A percentile compares a stretch with the other conserved stretches of the same genome.
Conservation (phyloP, 2,797 vertebrate species). For the Spinus olivaceus region DNA sequence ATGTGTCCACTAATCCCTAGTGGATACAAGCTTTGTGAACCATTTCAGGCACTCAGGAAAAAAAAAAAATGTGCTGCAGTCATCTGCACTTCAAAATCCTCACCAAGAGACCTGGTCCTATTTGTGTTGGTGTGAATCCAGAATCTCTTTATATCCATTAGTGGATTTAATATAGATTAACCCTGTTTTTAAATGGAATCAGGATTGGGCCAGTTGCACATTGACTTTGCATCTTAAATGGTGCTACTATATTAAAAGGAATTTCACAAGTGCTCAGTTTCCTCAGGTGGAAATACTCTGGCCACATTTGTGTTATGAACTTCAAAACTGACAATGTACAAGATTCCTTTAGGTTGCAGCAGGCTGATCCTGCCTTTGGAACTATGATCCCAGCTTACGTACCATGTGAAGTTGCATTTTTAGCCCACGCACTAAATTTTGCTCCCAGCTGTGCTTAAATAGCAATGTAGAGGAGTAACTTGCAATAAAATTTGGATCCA, state of each 20-base stretch:
- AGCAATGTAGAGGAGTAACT: not conserved
- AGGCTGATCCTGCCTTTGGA: not conserved
- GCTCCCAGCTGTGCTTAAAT: not conserved
- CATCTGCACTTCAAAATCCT: not conserved
- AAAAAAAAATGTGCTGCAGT: not conserved
- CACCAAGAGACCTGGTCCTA: not conserved
- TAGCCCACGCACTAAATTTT: not conserved
- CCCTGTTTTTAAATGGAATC: not conserved
- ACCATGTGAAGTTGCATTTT: not conserved
- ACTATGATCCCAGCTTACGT: fast-evolving
- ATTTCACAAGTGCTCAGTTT: not conserved
- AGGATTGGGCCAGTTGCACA: not conserved
- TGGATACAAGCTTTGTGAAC: not conserved
- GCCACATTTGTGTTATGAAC: not conserved
- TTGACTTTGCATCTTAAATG: not conserved
- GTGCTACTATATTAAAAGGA: not conserved
- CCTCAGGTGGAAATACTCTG: not conserved
- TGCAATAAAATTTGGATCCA: not conserved
- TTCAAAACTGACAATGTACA: not conserved
- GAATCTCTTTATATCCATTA: not conserved
- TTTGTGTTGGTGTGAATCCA: not conserved
- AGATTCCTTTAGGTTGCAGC: not conserved
- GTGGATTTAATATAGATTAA: not conserved
- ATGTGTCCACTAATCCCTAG: not conserved
- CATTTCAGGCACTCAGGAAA: not conserved